A percentile compares a stretch with the other conserved stretches of the same genome.
These are phyloP conservation scores for Marasmarcha lunaedactyla DNA, from an alignment of 2,888 invertebrate genomes.

Conservation along the genomic window DNA sequence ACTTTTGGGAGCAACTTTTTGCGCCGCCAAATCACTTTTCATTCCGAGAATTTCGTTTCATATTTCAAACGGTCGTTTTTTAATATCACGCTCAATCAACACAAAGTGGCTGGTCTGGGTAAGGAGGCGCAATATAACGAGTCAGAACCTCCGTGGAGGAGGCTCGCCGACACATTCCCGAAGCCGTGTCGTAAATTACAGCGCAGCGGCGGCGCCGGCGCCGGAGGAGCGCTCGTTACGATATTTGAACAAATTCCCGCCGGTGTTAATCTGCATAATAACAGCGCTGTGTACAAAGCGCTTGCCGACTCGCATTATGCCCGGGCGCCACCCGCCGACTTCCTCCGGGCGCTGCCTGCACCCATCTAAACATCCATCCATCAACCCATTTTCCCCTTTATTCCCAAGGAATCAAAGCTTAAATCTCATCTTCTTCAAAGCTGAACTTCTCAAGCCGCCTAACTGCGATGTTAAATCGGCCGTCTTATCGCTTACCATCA, in stretches of 20 bases:
- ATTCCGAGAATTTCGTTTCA: background rate
- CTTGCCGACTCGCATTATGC: constrained; percentile 62
- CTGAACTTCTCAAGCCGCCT: background rate
- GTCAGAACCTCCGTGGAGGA: constrained; percentile 35
- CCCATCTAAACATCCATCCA: constrained; percentile 26
- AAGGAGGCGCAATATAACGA: constrained; percentile 37
- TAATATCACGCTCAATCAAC: constrained; percentile 1
- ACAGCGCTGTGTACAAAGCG: constrained; percentile 64
- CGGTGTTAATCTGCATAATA: constrained; percentile 72
- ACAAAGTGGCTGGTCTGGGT: constrained; percentile 17
- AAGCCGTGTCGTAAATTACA: constrained; percentile 60
- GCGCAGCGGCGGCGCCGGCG: constrained; percentile 58
- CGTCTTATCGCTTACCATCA: constrained; percentile 39
- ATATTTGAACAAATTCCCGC: constrained; percentile 70
- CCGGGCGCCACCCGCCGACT: constrained; percentile 61
- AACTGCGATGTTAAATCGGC: constrained; percentile 31
- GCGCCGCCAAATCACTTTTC: background rate
- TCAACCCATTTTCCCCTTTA: constrained; percentile 14
- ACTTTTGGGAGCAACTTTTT: background rate
- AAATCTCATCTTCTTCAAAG: background rate
- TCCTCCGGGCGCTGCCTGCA: constrained; percentile 19
- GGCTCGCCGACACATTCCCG: constrained; percentile 56
- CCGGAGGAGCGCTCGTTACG: constrained; percentile 66
- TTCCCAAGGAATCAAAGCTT: background rate
- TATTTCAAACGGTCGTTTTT: background rate